phyloP scores from a whole-genome alignment of 2,888 invertebrate genomes.

The Ethmia dodecea region DNA sequence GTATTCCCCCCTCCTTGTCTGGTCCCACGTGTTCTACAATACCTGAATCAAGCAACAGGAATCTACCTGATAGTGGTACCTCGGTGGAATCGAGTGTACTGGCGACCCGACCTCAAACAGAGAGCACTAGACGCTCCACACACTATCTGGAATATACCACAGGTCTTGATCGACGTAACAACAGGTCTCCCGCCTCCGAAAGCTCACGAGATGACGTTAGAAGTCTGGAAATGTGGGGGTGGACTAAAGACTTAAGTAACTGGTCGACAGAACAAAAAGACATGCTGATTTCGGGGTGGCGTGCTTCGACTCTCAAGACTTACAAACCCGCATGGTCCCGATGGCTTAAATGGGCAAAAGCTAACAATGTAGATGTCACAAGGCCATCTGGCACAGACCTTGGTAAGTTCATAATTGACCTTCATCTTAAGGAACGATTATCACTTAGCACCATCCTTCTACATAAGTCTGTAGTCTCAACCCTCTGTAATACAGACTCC shows the following conservation, averaged over 20 bases:
- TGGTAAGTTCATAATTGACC: conserved; percentile 7
- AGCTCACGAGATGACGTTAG: conserved; percentile 9
- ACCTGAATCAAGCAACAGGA: conserved; percentile 20
- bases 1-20: conserved; percentile 29
- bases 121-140: conserved; percentile 14
- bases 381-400: conserved; percentile 6
- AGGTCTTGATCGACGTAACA: conserved; percentile 12
- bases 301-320: conserved; percentile 18
- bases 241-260: conserved; percentile 13
- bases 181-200: conserved; percentile 13
- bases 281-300: conserved; percentile 18
- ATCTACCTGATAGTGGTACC: conserved; percentile 10
- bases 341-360: conserved; percentile 12
- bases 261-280: conserved; percentile 16
- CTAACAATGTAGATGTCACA: conserved; percentile 1
- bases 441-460: conserved; percentile 12
- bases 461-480: conserved; percentile 7
- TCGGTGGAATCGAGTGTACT: conserved; percentile 9
- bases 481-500: conserved; percentile 1
- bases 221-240: conserved; percentile 23
- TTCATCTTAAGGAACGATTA: conserved; percentile 9
- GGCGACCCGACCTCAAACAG: conserved; percentile 19
- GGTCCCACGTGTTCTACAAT: conserved; percentile 24
- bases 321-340: conserved; percentile 13
- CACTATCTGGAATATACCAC: conserved; percentile 8